phyloP scores from a whole-genome alignment of 2,888 invertebrate species.

The Leptarthrus brevirostris region DNA sequence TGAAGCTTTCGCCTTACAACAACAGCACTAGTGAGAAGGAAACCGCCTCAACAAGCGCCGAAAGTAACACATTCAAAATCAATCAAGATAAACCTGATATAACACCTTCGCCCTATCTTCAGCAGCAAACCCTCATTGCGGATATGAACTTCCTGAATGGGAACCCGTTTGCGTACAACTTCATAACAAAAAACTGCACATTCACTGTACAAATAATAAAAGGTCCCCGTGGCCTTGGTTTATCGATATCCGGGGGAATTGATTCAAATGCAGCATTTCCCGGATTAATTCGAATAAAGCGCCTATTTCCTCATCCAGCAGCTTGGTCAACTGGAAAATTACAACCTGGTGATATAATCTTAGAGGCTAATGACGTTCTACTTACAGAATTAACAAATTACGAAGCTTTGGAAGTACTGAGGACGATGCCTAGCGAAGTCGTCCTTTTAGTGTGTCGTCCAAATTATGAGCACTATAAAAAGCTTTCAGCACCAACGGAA shows the following conservation, averaged over 20 bases:
- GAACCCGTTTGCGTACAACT: constrained; percentile 71
- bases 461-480: constrained; percentile 73
- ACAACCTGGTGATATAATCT: constrained; percentile 80
- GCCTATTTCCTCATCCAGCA: constrained; percentile 87
- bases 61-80: constrained; percentile 53
- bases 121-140: constrained; percentile 41
- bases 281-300: constrained; percentile 82
- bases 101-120: constrained; percentile 39
- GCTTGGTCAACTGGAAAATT: constrained; percentile 84
- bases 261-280: constrained; percentile 73
- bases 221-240: constrained; percentile 83
- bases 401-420: constrained; percentile 85
- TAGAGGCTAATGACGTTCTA: constrained; percentile 83
- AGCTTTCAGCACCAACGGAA: constrained; percentile 73
- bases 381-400: constrained; percentile 86
- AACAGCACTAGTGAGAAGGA: constrained; percentile 54
- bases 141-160: constrained; percentile 32
- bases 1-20: constrained; percentile 41
- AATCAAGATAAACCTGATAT: constrained; percentile 61
- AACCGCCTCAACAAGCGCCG: constrained; percentile 53
- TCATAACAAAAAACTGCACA: constrained; percentile 79
- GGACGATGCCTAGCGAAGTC: constrained; percentile 80
- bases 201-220: constrained; percentile 83
- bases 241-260: constrained; percentile 85
- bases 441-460: constrained; percentile 83